Base-by-base conservation (phyloP, 2,888 invertebrate genomes). In the Luperina testacea region DNA sequence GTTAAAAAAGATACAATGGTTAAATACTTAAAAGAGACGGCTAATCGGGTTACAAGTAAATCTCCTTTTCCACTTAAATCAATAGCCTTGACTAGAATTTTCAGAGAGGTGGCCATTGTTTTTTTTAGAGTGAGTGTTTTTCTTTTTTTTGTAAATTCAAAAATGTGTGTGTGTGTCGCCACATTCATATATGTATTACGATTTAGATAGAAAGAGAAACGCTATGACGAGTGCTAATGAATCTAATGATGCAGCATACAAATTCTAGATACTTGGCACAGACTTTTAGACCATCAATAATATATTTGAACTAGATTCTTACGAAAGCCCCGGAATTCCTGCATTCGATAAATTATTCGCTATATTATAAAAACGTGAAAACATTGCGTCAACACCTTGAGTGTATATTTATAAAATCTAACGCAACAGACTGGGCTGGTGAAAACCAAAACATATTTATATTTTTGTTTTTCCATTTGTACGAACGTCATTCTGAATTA, bases 401-500 rank as follows among this genome's bases (percentile, higher is more conserved):
- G 75, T 61, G 61, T 65, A 73, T 89, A 89, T 86, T 87, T 89
- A 77, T 87, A 87, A 64, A 81, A 80, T 78, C 75, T 77, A 82
- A 72, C 82, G 78, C 80, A 84, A 82, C 75, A 75, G 38, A 78
- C 79, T 67, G 74, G 57, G 64, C 45, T 68, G 63, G 32, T 68
- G 87, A 77, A 83, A 82, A 64, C 84, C 64, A 82, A 87, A 87
- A 82, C 71, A 86, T 80, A 70, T 82, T 75, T 57, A 68, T 81
- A 76, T 79, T 72, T 78, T 70, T 70, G 57, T 70, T 72, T 80
- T 78, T 75, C 68, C 61, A 75, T 87, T 81, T 80, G 63, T 75
- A 64, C 57, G 67, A 74, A 59, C 82, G 77, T 85, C 86, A 82
- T 89, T 78, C 42, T 27, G 42, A 78, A 87, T 79, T 57, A 83